Base-by-base conservation (phyloP, 2,888 invertebrate genomes). In the Oxycera nigricornis region DNA sequence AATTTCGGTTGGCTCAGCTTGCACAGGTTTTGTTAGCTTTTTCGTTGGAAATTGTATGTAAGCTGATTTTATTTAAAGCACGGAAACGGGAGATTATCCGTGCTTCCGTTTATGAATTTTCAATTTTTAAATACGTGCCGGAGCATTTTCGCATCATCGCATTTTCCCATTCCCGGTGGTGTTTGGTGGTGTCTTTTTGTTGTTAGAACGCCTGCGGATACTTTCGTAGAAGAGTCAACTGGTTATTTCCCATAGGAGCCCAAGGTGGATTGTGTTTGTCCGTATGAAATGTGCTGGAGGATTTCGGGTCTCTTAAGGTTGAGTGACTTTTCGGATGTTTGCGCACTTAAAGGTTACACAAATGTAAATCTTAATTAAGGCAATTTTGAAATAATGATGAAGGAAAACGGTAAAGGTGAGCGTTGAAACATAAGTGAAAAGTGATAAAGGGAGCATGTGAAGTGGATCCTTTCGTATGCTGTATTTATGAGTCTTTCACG, bases 351-450 rank as follows among this genome's bases (percentile, higher is more conserved):
- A 35, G 14, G 31, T 31, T 31, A 61, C 61, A 17, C 14, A n/a
- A 28, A 26, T 9, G 35, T 7, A 31, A 26, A 26, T 61, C 28
- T 61, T 61, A 31, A 61, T 61, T 61, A 61, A 61, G 61, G 31
- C 31, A 7, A 61, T 61, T 61, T 31, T 17, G 17, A 61, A 20
- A 17, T 20, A 59, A 59, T 59, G 30, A 30, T 28, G 7, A 4
- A 59, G 30, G n/a, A 17, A 61, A 57, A 57, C 28, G 59, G 9
- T 26, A 26, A 28, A 2, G 57, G 57, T 26, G 17, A 28, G 24
- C 28, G 26, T 2, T 11, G 26, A 3, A 61, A 61, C n/a, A 14
- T 61, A 3, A 61, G 31, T 20, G 52, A 7, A 55, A 55, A 55
- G 52, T 55, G 52, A 4, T 9, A 55, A 55, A 55, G 11, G 35